Base-by-base conservation (phyloP, 2,797 vertebrate genomes). In the Dryobates pubescens region DNA sequence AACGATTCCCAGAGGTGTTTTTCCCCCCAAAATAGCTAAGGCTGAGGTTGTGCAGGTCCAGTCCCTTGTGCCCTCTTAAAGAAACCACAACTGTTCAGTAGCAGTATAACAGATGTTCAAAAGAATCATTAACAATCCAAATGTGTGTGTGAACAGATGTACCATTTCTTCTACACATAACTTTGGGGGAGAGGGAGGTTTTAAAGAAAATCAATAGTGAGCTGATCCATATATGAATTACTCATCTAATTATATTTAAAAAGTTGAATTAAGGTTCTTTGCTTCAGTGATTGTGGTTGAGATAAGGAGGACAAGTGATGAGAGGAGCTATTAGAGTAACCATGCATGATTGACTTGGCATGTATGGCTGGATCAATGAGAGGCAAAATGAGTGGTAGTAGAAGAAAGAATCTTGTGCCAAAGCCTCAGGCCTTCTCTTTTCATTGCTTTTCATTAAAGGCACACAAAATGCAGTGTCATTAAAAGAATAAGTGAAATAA, bases 61-160 rank as follows among this genome's bases (percentile, higher is more conserved):
- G 85, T 97, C 97, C 88, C 96, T 79, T 38, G 96, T 86, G 96
- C 29, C 92, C 95, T 95, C 94, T 98, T 97, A 97, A 97, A 97
- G 97, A 97, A 97, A 95, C 95, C 95, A 92, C 96, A 97, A 97
- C 95, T 97, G 97, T 93, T 98, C 93, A 8, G 85, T 89, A 92
- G 85, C 93, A 96, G 87, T 76, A 82, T 88, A 97, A 92, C 97
- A 98, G 97, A 97, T 98, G 97, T 97, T 97, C 86, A 94, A 92
- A 97, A 90, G 97, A 97, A 96, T 97, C 97, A 96, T 97, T 97
- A 97, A 96, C 96, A 96, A 86, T 95, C 87, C 96, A 96, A 97
- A 97, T 97, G 93, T 95, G 95, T 95, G 85, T 97, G 76, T 86
- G 95, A 97, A 91, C 97, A 98, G 97, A 97, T 97, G 97, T 95